Conservation (phyloP, 2,888 invertebrate genomes). For the Catotricha subobsoleta region DNA sequence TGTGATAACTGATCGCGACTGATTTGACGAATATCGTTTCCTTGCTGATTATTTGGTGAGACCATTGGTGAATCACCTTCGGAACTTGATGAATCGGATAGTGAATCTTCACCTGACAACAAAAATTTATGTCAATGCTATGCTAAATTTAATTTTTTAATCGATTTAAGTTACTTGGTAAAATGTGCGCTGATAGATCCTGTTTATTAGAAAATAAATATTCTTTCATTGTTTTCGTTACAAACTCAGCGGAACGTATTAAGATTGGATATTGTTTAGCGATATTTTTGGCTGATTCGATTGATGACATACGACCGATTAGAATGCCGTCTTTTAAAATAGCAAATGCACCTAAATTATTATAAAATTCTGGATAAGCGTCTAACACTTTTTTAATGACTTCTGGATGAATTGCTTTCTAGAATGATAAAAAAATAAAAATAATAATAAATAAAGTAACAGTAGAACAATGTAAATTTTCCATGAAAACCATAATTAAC, state of each 20-base stretch:
- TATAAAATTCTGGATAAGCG: slow-evolving; percentile 45
- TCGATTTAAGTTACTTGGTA: not conserved
- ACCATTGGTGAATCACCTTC: slow-evolving; percentile 26
- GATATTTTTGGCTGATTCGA: slow-evolving; percentile 43
- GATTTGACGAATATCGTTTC: slow-evolving; percentile 20
- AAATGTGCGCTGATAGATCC: not conserved
- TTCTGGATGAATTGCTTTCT: slow-evolving; percentile 28
- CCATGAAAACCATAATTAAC: too few species aligned
- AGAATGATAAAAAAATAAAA: not conserved
- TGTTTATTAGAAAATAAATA: slow-evolving; percentile 15
- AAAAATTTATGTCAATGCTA: too few species aligned
- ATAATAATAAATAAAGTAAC: not conserved
- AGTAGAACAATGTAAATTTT: not conserved
- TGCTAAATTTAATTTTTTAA: not conserved
- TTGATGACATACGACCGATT: slow-evolving; percentile 44
- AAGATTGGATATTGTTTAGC: slow-evolving; percentile 47
- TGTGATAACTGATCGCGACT: slow-evolving; percentile 25
- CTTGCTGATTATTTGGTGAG: slow-evolving; percentile 10
- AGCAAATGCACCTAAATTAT: slow-evolving; percentile 51
- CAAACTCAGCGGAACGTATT: slow-evolving; percentile 39
- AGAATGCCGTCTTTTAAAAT: slow-evolving; percentile 54
- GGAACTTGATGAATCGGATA: slow-evolving; percentile 25
- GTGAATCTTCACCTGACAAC: slow-evolving; percentile 23
- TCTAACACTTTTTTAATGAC: slow-evolving; percentile 46
- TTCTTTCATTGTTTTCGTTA: slow-evolving; percentile 26